A percentile compares a stretch with the other conserved stretches of the same genome.
phyloP scores from a whole-genome alignment of 92 coral and sea anemone species.

The Paragorgia papillata region DNA sequence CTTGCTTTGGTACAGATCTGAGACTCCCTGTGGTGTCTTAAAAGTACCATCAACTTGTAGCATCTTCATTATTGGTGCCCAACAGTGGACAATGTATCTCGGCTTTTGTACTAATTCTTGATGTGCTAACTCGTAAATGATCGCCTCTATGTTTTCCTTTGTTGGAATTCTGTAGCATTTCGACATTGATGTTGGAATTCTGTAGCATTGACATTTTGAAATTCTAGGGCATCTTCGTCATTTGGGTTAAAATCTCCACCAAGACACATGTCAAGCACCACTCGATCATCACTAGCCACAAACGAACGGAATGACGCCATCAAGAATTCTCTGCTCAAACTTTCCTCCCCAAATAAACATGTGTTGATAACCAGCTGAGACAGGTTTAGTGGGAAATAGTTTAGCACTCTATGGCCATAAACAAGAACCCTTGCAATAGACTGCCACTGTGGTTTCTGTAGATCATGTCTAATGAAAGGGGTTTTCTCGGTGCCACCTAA shows the following conservation, averaged over 20 bases:
- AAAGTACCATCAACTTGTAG: conserved; percentile 23
- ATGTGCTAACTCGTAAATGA: conserved; percentile 54
- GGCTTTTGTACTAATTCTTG: conserved; percentile 69
- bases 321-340: background rate
- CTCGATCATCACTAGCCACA: conserved; percentile 39
- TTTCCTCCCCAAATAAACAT: conserved; percentile 41
- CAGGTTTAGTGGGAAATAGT: conserved; percentile 35
- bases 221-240: conserved; percentile 32
- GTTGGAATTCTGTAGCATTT: no score
- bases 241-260: conserved; percentile 21
- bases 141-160: conserved; percentile 21
- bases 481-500: no score
- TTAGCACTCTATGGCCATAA: conserved; percentile 13
- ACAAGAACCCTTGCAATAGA: conserved; percentile 19
- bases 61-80: conserved; percentile 47
- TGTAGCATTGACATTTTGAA: no score
- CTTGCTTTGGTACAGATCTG: conserved; percentile 13
- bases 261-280: conserved; percentile 17
- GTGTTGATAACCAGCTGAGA: conserved; percentile 22
- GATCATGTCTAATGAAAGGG: conserved; percentile 39
- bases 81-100: conserved; percentile 60
- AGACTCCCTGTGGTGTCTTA: conserved; percentile 33
- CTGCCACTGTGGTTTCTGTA: conserved; percentile 38
- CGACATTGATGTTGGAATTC: no score
- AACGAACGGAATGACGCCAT: conserved; percentile 12